phyloP scores from a whole-genome alignment of 2,797 vertebrate species.

The Picus viridis region DNA sequence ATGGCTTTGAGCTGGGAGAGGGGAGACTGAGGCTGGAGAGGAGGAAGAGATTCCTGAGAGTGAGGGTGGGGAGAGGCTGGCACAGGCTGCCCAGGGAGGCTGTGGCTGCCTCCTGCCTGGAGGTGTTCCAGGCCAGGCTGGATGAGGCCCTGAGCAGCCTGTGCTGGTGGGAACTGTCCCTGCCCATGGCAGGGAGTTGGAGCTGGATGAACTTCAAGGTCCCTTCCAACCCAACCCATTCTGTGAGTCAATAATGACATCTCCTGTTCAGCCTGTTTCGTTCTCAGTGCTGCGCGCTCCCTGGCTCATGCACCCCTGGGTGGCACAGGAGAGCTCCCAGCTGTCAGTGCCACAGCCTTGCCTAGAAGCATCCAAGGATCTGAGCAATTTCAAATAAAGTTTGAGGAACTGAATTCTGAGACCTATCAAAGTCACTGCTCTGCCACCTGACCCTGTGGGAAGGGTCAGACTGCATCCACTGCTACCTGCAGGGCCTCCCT shows the following conservation, averaged over 20 bases:
- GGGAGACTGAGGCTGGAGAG: too few species aligned
- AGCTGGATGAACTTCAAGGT: too few species aligned
- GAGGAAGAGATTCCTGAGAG: too few species aligned
- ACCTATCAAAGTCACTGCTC: not conserved
- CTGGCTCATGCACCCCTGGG: rapidly evolving
- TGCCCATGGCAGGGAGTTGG: rapidly evolving
- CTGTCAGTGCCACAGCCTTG: not conserved
- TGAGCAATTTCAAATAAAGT: not conserved
- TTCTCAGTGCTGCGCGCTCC: not conserved
- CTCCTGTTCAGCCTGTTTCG: not conserved
- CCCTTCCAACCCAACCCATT: not conserved
- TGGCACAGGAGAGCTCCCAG: not conserved
- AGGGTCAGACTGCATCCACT: not conserved
- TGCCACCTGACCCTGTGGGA: not conserved
- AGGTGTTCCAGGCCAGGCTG: too few species aligned
- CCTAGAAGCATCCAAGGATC: rapidly evolving
- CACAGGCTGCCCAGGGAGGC: too few species aligned
- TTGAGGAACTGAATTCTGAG: conserved; percentile 11
- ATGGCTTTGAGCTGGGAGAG: too few species aligned
- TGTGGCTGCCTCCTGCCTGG: too few species aligned
- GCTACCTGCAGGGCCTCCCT: not conserved
- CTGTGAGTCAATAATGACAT: not conserved
- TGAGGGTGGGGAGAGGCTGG: too few species aligned
- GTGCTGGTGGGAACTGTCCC: too few species aligned
- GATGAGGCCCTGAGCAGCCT: too few species aligned